These are phyloP conservation scores for Catharus fuscescens DNA, from an alignment of 2,113 vertebrate genomes.

Conservation along the genomic window DNA sequence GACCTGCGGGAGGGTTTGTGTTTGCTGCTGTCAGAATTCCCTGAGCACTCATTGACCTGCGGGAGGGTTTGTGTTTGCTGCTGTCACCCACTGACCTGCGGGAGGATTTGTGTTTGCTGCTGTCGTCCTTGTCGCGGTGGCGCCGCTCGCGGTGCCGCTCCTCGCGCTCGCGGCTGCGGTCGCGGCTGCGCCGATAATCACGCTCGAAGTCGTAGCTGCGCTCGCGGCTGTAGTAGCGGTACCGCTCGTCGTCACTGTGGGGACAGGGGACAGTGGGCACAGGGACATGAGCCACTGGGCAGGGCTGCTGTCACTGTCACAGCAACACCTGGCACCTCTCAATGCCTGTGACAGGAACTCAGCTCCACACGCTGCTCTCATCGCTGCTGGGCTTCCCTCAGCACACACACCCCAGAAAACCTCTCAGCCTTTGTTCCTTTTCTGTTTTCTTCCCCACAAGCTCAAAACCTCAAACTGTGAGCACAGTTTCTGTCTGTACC, in stretches of 20 bases:
- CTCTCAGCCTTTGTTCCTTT: background rate
- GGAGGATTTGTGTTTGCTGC: conserved; percentile 75
- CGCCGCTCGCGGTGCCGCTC: conserved; percentile 70
- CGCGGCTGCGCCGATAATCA: conserved; percentile 68
- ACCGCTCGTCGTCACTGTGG: conserved; percentile 64
- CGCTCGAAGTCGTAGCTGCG: conserved; percentile 73
- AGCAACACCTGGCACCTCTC: too few relatives aligned
- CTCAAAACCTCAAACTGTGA: background rate
- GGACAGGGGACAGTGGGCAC: background rate
- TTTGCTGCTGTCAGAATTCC: too few relatives aligned
- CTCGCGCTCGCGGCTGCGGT: conserved; percentile 70
- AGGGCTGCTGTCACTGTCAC: background rate
- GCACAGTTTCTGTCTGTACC: background rate
- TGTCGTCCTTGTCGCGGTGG: conserved; percentile 74
- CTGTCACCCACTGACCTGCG: conserved; percentile 40
- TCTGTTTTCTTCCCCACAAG: background rate
- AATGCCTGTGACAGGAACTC: too few relatives aligned
- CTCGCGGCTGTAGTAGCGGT: conserved; percentile 70
- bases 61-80: too few relatives aligned
- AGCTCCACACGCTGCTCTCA: too few relatives aligned
- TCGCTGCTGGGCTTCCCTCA: background rate
- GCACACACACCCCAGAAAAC: accelerated
- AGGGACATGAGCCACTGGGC: background rate
- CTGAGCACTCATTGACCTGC: too few relatives aligned
- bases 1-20: too few relatives aligned